Percentiles rank a stretch among this genome's conserved stretches.
Conservation (phyloP, 30 jellyfish, hydroid and myxozoan species). For the Nemopilema nomurai region DNA sequence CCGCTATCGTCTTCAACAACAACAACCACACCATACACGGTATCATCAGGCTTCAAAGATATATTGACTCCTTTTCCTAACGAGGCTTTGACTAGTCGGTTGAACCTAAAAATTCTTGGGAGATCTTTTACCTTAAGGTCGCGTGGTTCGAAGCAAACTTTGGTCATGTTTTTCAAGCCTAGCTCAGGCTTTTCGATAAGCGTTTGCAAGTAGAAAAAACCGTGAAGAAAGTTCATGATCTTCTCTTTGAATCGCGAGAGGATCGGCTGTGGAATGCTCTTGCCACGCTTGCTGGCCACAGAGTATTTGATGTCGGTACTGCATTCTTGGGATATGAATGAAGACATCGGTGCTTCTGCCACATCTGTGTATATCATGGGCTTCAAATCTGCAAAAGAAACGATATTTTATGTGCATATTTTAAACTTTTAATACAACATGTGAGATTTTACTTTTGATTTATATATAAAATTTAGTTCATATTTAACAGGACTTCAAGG, state of each 20-base stretch:
- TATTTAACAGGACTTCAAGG: no score
- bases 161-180: slow-evolving; percentile 57
- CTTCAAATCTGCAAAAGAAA: slow-evolving; percentile 24
- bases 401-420: neutral
- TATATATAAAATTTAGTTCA: no score
- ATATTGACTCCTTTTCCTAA: slow-evolving; percentile 32
- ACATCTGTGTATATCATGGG: slow-evolving; percentile 66
- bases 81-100: slow-evolving; percentile 76
- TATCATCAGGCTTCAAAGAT: slow-evolving; percentile 20
- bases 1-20: slow-evolving; percentile 39
- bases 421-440: no score
- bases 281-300: slow-evolving; percentile 67
- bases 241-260: slow-evolving; percentile 32
- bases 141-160: slow-evolving; percentile 88
- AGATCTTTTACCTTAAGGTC: slow-evolving; percentile 53
- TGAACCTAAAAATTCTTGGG: slow-evolving; percentile 56
- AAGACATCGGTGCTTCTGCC: slow-evolving; percentile 78
- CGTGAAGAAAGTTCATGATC: slow-evolving; percentile 60
- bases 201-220: slow-evolving; percentile 65
- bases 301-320: slow-evolving; percentile 78
- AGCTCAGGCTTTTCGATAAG: slow-evolving; percentile 52
- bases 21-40: slow-evolving; percentile 66
- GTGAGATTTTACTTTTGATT: no score
- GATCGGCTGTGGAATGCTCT: slow-evolving; percentile 50
- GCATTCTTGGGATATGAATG: slow-evolving; percentile 93